These are phyloP conservation scores for Botia almorhae DNA, from an alignment of 2,797 vertebrate genomes.

Conservation along the genomic window DNA sequence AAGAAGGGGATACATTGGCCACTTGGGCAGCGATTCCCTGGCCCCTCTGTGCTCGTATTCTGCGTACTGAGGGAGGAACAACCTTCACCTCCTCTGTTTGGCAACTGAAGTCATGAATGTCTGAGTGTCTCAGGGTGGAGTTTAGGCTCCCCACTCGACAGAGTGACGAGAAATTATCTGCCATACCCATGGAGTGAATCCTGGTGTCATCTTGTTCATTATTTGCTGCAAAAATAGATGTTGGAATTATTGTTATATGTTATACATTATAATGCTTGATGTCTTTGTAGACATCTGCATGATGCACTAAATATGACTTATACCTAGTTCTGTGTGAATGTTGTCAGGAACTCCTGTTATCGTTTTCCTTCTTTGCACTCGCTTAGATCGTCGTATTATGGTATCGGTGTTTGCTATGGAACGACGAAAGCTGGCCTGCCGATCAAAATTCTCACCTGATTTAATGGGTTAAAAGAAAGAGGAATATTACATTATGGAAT, in stretches of 20 bases:
- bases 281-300: not conserved
- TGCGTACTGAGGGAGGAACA: conserved; percentile 79
- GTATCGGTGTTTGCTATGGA: conserved; percentile 87
- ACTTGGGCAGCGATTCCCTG: conserved; percentile 88
- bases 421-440: conserved; percentile 92
- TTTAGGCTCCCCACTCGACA: conserved; percentile 74
- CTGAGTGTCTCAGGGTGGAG: conserved; percentile 65
- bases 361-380: conserved; percentile 89
- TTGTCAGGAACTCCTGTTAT: conserved; percentile 85
- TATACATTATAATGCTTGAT: conserved; percentile 1
- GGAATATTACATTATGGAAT: too few relatives aligned
- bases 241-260: conserved; percentile 24
- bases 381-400: conserved; percentile 84
- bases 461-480: not conserved
- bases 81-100: conserved; percentile 81
- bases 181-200: conserved; percentile 71
- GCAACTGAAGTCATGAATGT: conserved; percentile 81
- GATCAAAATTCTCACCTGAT: conserved; percentile 94
- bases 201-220: conserved; percentile 69
- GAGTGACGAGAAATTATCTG: conserved; percentile 80
- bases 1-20: conserved; percentile 84
- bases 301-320: conserved; percentile 49
- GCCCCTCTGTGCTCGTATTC: conserved; percentile 88
- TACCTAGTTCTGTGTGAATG: conserved; percentile 87
- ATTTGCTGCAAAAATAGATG: conserved; percentile 62